Base-by-base conservation (phyloP, 1,140 invertebrate species). In the Cherax destructor region DNA sequence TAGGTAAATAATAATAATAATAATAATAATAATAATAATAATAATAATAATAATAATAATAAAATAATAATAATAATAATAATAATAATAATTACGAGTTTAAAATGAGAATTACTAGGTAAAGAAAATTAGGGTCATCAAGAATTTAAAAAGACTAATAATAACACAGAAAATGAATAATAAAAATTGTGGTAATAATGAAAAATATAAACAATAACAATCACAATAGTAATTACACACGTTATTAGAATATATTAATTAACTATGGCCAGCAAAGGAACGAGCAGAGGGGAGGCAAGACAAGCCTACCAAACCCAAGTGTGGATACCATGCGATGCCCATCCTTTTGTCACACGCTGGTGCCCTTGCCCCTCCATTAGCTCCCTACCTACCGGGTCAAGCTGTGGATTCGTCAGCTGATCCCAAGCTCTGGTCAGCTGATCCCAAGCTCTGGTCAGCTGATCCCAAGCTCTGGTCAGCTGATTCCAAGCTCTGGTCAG, bases 351-450 rank as follows among this genome's bases (percentile, higher is more conserved):
- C 9, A 59, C 56, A 30, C 79, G 50, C 16, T 56, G 18, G 41
- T 47, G 49, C 3, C 80, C 52, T 30, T 7, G 5, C 56, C 41
- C 52, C 80, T n/a, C 61, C 18, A 21, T n/a, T 18, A 10, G 30
- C 13, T 59, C 47, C 56, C 78, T 81, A 61, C 56, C 61, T 50
- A 81, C 87, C 87, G 80, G 79, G 87, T 89, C 87, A 89, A 10
- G 18, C 18, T 6, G 65, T 83, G 80, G 49, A 30, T 81, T 89
- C 79, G 50, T 83, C 87, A 89, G 87, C 79, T 89, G 87, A 13
- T 86, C 61, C 18, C 16, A 65, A 21, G 61, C 16, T 16, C 56
- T 11, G 41, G 52, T 89, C 87, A 89, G 79, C 78, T 89, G 87
- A 89, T 89, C 52, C 65, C 30, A 41, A 41, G 61, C 16, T 16